phyloP scores from a whole-genome alignment of 2,888 invertebrate genomes.

The Cheilosia variabilis region DNA sequence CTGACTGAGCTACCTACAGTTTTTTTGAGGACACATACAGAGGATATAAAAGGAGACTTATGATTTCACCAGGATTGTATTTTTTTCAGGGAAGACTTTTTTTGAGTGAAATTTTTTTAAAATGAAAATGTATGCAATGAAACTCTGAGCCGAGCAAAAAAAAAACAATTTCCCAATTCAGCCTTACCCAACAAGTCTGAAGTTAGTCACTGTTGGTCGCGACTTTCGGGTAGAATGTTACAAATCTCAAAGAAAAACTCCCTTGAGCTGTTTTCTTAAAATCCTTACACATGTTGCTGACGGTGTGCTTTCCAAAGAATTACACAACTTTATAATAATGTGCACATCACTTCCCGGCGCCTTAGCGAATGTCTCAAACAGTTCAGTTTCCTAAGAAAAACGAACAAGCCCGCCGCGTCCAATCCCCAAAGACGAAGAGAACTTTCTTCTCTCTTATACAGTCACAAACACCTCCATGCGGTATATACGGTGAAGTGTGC shows the following conservation, averaged over 20 bases:
- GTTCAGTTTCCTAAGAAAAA: conserved; percentile 42
- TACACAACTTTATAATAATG: conserved; percentile 44
- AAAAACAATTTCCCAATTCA: too few species aligned
- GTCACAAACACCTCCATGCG: not conserved
- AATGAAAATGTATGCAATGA: too few species aligned
- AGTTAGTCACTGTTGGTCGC: not conserved
- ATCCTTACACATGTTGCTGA: conserved; percentile 24
- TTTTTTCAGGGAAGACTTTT: too few species aligned
- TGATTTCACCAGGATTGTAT: too few species aligned
- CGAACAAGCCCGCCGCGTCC: not conserved
- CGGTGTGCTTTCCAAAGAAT: conserved; percentile 35
- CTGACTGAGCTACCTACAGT: too few species aligned
- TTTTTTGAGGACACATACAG: too few species aligned
- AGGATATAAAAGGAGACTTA: too few species aligned
- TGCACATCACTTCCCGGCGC: conserved; percentile 57
- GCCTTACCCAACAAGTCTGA: not conserved
- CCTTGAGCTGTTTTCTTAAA: conserved; percentile 11
- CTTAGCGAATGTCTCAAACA: conserved; percentile 54
- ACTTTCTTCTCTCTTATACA: conserved; percentile 11
- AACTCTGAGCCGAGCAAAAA: not conserved
- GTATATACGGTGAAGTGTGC: not conserved
- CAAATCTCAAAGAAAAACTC: conserved; percentile 22
- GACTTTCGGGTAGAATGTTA: conserved; percentile 13
- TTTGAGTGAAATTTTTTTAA: too few species aligned
- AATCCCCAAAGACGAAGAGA: conserved; percentile 21